These are phyloP conservation scores for Megaceryle alcyon DNA, from an alignment of 2,797 vertebrate genomes.

Conservation along the genomic window DNA sequence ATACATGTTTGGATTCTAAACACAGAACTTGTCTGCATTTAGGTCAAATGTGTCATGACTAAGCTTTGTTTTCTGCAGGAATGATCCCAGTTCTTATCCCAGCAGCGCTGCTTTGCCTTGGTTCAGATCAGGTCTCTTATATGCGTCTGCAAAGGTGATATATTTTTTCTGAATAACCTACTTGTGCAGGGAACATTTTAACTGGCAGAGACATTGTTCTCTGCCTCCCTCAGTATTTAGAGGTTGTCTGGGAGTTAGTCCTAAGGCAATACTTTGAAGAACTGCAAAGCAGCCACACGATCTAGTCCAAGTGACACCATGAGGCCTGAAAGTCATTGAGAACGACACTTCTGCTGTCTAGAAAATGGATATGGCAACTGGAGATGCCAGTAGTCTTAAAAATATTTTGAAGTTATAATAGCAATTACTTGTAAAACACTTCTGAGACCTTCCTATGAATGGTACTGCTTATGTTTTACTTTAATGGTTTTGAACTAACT, in stretches of 20 bases:
- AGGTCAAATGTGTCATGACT: background rate
- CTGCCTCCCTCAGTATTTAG: background rate
- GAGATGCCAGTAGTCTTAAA: background rate
- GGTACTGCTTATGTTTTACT: background rate
- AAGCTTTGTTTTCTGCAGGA: constrained; percentile 26
- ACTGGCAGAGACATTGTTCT: background rate
- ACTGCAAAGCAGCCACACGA: background rate
- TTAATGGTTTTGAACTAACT: background rate
- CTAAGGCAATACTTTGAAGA: background rate
- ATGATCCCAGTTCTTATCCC: background rate
- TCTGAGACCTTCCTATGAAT: background rate
- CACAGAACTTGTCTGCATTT: background rate
- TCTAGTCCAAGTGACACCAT: background rate
- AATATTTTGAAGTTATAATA: background rate
- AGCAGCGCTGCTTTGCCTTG: background rate
- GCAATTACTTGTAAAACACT: background rate
- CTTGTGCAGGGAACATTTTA: background rate
- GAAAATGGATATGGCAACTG: background rate
- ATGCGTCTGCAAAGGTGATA: background rate
- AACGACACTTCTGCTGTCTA: background rate
- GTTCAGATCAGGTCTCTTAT: background rate
- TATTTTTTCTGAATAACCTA: background rate
- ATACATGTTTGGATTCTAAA: background rate
- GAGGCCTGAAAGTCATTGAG: background rate
- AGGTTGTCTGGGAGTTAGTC: background rate